Conservation (phyloP, 2,113 vertebrate genomes). For the Rhagologus leucostigma region DNA sequence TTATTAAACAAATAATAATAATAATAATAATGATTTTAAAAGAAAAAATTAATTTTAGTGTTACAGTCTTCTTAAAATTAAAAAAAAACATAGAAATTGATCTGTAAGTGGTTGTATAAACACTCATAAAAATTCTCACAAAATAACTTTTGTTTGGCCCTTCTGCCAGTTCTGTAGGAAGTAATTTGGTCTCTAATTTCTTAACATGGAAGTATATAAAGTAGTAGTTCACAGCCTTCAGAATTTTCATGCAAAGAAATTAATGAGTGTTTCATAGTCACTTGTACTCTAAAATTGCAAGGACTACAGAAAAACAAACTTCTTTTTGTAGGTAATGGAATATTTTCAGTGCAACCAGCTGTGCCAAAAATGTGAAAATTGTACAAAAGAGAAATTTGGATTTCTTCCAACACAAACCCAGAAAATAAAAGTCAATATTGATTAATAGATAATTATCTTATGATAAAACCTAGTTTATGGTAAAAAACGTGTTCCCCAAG, state of each 20-base stretch:
- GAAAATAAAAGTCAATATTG: neutral
- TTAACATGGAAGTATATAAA: neutral
- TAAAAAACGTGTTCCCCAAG: neutral
- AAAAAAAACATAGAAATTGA: accelerated
- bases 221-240: neutral
- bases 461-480: neutral
- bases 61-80: neutral
- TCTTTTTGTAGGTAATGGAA: neutral
- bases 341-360: neutral
- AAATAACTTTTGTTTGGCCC: neutral
- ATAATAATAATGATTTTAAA: neutral
- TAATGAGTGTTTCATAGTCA: neutral
- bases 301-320: neutral
- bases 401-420: neutral
- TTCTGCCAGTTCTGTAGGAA: neutral
- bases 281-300: neutral
- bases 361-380: neutral
- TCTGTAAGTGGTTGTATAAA: neutral
- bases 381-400: neutral
- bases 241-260: neutral
- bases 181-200: neutral
- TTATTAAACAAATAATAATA: neutral
- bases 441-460: neutral
- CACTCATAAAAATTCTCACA: neutral
- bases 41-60: accelerated